Percentiles rank a stretch among this genome's conserved stretches.
These are phyloP conservation scores for Choreutis nemorana DNA, from an alignment of 2,888 invertebrate genomes.

Conservation along the genomic window DNA sequence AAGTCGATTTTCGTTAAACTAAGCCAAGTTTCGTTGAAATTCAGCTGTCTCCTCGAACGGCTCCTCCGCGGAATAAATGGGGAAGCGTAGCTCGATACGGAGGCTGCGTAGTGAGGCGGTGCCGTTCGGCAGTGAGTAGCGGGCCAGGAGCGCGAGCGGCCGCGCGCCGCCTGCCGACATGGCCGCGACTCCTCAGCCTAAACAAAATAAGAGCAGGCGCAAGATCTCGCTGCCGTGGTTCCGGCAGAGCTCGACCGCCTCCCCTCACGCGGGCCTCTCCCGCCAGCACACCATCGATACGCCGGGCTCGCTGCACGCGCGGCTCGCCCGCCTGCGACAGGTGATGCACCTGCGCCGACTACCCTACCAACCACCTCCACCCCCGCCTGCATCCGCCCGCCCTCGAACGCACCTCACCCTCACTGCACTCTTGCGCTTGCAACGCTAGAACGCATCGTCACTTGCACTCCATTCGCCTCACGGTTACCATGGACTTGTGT, in stretches of 20 bases:
- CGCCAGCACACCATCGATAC: conserved; percentile 92
- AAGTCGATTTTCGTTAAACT: too few species aligned
- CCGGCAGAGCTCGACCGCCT: conserved; percentile 79
- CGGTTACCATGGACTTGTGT: conserved; percentile 1
- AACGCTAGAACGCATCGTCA: too few species aligned
- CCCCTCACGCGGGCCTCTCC: conserved; percentile 77
- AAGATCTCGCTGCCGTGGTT: conserved; percentile 93
- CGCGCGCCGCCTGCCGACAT: conserved; percentile 25
- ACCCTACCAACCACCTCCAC: neutral
- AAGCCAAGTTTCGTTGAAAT: too few species aligned
- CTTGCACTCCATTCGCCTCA: too few species aligned
- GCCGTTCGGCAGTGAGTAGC: conserved; percentile 31
- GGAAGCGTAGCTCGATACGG: conserved; percentile 58
- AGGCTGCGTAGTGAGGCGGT: conserved; percentile 54
- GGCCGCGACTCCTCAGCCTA: conserved; percentile 27
- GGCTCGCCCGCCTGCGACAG: conserved; percentile 69
- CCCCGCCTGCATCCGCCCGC: conserved; percentile 6
- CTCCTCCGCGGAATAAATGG: conserved; percentile 19
- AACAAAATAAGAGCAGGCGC: conserved; percentile 76
- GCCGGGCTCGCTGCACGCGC: conserved; percentile 84
- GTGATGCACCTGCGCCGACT: conserved; percentile 23
- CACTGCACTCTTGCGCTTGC: conserved; percentile 13
- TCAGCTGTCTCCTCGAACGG: too few species aligned
- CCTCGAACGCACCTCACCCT: conserved; percentile 7
- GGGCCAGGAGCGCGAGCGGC: conserved; percentile 15